Percentiles rank a stretch among this genome's conserved stretches.
These are phyloP conservation scores for Argyrosomus regius DNA, from an alignment of 2,797 vertebrate species.

Conservation along the genomic window DNA sequence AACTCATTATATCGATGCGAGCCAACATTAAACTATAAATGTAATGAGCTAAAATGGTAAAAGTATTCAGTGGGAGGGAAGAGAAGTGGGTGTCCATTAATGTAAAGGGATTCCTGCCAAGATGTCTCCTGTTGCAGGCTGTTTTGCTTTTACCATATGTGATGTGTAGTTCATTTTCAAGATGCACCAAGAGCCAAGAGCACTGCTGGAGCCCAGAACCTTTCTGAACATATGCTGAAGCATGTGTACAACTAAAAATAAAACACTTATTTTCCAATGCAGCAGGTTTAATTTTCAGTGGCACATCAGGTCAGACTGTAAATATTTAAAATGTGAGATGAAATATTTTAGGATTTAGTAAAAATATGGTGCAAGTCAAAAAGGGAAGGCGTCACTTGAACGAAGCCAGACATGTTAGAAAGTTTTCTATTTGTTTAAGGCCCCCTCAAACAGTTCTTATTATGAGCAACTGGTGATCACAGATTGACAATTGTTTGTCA, in stretches of 20 bases:
- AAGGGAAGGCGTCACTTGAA: not conserved
- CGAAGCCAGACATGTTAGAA: not conserved
- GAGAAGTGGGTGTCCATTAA: slow-evolving; percentile 52
- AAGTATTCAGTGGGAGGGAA: slow-evolving; percentile 45
- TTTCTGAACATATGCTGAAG: slow-evolving; percentile 59
- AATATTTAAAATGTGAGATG: slow-evolving; percentile 11
- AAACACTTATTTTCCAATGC: slow-evolving; percentile 49
- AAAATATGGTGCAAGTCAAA: not conserved
- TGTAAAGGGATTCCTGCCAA: slow-evolving; percentile 54
- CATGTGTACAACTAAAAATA: slow-evolving; percentile 69
- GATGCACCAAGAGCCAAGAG: slow-evolving; percentile 57
- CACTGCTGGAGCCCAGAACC: slow-evolving; percentile 46
- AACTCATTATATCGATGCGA: slow-evolving; percentile 34
- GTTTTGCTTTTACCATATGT: slow-evolving; percentile 74
- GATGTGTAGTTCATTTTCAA: slow-evolving; percentile 61
- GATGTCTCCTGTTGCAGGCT: slow-evolving; percentile 67
- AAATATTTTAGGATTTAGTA: not conserved
- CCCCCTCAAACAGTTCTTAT: not conserved
- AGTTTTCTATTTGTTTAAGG: not conserved
- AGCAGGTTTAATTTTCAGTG: slow-evolving; percentile 40
- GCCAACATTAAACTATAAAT: slow-evolving; percentile 57
- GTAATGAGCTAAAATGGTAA: slow-evolving; percentile 54
- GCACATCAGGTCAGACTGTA: not conserved
- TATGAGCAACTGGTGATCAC: not conserved
- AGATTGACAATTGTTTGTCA: not conserved